Evolutionary conservation across 2,113 vertebrate species (phyloP).

Genomic region (Halcyon malimbica): DNA sequence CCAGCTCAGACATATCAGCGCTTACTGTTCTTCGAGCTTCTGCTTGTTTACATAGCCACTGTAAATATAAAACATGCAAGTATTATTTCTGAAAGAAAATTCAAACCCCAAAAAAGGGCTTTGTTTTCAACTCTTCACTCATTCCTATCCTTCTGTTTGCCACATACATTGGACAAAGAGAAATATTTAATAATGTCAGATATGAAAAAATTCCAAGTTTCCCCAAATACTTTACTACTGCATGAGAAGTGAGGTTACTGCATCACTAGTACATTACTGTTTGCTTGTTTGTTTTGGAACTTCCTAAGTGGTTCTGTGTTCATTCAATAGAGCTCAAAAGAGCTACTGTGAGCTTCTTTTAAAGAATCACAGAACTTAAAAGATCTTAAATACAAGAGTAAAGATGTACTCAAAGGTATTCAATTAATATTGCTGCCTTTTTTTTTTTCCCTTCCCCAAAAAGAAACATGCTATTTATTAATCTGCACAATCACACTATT

Average conservation of each 20-base stretch:
- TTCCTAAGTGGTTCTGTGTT: background rate
- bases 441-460: background rate
- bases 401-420: background rate
- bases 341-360: background rate
- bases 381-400: background rate
- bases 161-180: background rate
- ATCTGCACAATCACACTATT: background rate
- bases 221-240: background rate
- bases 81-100: background rate
- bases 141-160: background rate
- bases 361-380: background rate
- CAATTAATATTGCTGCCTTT: background rate
- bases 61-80: background rate
- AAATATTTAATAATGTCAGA: background rate
- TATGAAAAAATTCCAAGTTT: background rate
- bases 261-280: background rate
- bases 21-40: conserved; percentile 78
- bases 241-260: background rate
- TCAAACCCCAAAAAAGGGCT: background rate
- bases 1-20: conserved; percentile 79
- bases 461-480: background rate
- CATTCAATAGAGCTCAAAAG: background rate
- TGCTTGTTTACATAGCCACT: conserved; percentile 94
- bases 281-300: background rate
- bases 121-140: background rate